phyloP scores from a whole-genome alignment of 2,797 vertebrate genomes.

The Pseudopleuronectes americanus region DNA sequence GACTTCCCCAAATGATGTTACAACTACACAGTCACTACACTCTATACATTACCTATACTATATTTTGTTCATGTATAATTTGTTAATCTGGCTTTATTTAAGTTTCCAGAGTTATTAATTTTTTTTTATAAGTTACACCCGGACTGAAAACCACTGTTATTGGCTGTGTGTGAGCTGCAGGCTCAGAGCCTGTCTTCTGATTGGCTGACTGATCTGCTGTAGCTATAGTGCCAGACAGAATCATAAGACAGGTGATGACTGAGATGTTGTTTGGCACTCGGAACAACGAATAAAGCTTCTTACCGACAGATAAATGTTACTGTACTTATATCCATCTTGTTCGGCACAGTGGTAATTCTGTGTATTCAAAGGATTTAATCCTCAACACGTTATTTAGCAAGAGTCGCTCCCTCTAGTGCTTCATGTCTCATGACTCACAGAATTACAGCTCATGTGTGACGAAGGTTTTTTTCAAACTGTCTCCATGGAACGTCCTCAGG shows the following conservation, averaged over 20 bases:
- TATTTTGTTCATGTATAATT: no score
- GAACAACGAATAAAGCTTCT: neutral
- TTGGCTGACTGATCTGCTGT: neutral
- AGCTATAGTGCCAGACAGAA: neutral
- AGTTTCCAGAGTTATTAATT: neutral
- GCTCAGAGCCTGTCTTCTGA: neutral
- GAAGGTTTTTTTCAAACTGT: constrained; percentile 19
- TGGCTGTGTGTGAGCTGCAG: neutral
- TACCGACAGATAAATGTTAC: neutral
- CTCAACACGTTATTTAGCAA: neutral
- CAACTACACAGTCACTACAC: no score
- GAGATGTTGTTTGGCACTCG: neutral
- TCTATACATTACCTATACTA: no score
- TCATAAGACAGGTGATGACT: neutral
- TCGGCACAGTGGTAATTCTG: no score
- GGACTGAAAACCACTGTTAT: neutral
- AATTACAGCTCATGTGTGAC: constrained; percentile 33
- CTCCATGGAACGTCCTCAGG: constrained; percentile 48
- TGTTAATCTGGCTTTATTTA: neutral
- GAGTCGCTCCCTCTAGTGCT: neutral
- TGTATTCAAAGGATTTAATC: no score
- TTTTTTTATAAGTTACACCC: neutral
- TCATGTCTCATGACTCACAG: neutral
- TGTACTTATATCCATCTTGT: no score
- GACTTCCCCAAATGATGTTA: no score